Evolutionary conservation across 2,888 invertebrate genomes (phyloP), one percentile per base, ranked within the genome.

Genomic region (Globia sparganii): DNA sequence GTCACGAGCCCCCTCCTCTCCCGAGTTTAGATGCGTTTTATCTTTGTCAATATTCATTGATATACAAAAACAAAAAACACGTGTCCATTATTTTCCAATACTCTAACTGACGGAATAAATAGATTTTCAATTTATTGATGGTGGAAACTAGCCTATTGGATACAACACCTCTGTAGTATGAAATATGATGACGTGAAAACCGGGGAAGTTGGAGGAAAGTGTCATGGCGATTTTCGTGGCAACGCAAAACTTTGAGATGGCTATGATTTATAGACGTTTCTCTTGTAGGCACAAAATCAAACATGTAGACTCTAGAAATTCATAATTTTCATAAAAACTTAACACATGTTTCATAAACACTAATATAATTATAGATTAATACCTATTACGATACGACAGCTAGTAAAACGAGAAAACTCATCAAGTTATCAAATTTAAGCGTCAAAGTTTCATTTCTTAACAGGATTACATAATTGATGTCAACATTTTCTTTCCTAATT

Each of bases 401-500:
- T 2, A 49, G 18, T 53, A 21, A 43, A n/a, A 61, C 15, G 4
- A 15, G 61, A 28, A 46, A 56, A 31, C 46, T 80, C 31, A 64
- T 40, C 49, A 64, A 11, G 31, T 64, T 65, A 65, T 59, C 18
- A 34, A 6, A 73, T 53, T n/a, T 53, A 11, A 64, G 15, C 28
- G 13, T 46, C 21, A 40, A 74, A 61, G 18, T 67, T 58, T 34
- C 43, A 75, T 69, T 75, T 59, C 21, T 64, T 53, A 58, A 59
- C 5, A 43, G 4, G 4, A 68, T 64, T 53, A 75, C 34, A 28
- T 59, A 83, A 70, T 66, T 58, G 2, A 67, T 49, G 72, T 69
- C 18, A 58, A 78, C 15, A 37, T 81, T 83, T 78, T 78, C 49
- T 62, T 72, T 66, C 34, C 34, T 25, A 67, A 78, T 83, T 61